Base-by-base conservation (phyloP, 1,140 invertebrate species). In the Drosophila sp. region DNA sequence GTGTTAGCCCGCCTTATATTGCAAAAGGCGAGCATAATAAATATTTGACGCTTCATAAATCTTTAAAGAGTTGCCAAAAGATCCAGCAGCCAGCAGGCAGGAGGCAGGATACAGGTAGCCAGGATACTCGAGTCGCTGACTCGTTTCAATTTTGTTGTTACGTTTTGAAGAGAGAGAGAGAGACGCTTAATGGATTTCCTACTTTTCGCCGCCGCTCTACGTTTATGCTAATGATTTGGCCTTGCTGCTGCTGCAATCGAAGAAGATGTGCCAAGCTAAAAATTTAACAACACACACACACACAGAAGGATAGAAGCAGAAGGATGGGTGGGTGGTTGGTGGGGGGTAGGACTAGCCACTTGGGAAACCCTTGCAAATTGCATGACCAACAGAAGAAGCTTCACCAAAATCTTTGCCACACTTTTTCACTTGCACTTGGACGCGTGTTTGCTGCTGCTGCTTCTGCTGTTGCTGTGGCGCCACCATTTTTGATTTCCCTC, bases 21-120 rank as follows among this genome's bases (percentile, higher is more conserved):
- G 83, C 87, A 90, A 90, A 90, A 50, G 44, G 89, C 84, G 75
- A 84, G 84, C 84, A 91, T 91, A 91, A 91, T 91, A 91, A 91
- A 91, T 91, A 91, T 91, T 91, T 91, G 89, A 91, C 89, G 89
- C 80, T 91, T 91, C 89, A 91, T 91, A 91, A 91, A 91, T 91
- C 89, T 91, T 89, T 89, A 89, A 89, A 89, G 85, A 89, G 85
- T 87, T 87, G 70, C 84, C 84, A 89, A 87, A 89, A 84, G 68
- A 57, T 69, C 47, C 58, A 55, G 57, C 55, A 76, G 47, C 57
- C 40, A 35, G 25, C 33, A 63, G 47, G 75, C 38, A 60, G 40
- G 41, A 40, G 56, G 58, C 38, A 23, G 68, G 27, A 11, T 11
- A 10, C 25, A 8, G 17, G 17, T 23, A 50, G 7, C 6, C 23